Evolutionary conservation across 1,140 invertebrate genomes (phyloP).

Genomic region (Trichonephila inaurata): DNA sequence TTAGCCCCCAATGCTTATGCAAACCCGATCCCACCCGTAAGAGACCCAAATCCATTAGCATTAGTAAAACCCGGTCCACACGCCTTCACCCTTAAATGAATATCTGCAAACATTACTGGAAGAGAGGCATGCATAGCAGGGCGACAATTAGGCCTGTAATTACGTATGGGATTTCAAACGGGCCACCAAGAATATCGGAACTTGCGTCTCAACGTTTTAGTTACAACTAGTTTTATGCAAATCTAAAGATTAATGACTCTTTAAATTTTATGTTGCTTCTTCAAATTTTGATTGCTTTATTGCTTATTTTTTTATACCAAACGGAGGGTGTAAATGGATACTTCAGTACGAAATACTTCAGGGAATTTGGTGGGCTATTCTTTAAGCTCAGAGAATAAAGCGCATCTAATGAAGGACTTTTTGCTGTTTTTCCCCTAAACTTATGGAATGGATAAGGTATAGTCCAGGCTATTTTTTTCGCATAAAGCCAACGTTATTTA

Average conservation of each 20-base stretch:
- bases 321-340: constrained; percentile 14
- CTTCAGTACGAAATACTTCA: constrained; percentile 10
- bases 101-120: constrained; percentile 72
- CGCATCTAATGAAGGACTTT: background rate
- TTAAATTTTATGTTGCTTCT: constrained; percentile 56
- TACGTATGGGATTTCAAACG: constrained; percentile 72
- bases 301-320: constrained; percentile 27
- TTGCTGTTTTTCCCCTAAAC: background rate
- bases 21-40: constrained; percentile 66
- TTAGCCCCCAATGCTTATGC: constrained; percentile 36
- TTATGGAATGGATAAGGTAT: background rate
- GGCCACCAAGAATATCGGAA: constrained; percentile 48
- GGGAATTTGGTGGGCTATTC: background rate
- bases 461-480: background rate
- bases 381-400: background rate
- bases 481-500: background rate
- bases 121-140: constrained; percentile 25
- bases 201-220: constrained; percentile 28
- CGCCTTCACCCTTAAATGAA: constrained; percentile 72
- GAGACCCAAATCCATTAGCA: constrained; percentile 72
- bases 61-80: constrained; percentile 70
- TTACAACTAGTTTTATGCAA: constrained; percentile 44
- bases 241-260: constrained; percentile 67
- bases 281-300: constrained; percentile 46
- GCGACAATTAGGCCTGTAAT: constrained; percentile 70